Conservation (phyloP, 2,797 vertebrate species). For the Moxostoma hubbsi region DNA sequence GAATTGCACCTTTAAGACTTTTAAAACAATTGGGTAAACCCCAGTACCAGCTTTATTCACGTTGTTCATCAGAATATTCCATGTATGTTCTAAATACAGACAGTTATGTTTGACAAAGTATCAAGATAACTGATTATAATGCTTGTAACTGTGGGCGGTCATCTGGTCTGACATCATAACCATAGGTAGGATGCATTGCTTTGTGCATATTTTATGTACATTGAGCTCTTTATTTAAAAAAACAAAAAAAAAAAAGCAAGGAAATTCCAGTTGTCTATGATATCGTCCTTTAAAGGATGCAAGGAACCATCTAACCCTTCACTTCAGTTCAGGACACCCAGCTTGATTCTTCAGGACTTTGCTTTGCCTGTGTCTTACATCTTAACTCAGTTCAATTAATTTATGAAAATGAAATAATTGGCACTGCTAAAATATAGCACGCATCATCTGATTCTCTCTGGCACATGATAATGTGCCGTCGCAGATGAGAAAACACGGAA, state of each 20-base stretch:
- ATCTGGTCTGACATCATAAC: neutral
- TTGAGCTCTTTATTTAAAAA: neutral
- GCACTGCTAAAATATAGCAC: slow-evolving; percentile 59
- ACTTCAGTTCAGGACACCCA: neutral
- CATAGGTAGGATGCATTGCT: neutral
- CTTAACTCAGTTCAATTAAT: slow-evolving; percentile 42
- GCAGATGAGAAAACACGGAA: slow-evolving; percentile 62
- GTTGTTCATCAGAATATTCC: neutral
- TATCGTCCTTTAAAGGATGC: neutral
- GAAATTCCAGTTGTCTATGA: neutral
- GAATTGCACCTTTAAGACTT: neutral
- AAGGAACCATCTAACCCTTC: neutral
- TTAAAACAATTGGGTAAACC: neutral
- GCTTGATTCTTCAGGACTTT: neutral
- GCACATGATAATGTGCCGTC: slow-evolving; percentile 58
- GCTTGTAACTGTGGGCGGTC: neutral
- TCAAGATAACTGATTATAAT: neutral
- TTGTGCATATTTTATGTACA: neutral
- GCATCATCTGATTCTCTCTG: slow-evolving; percentile 62
- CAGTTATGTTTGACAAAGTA: neutral
- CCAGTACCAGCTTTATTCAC: neutral
- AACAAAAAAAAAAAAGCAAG: neutral
- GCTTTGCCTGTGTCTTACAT: slow-evolving; percentile 13
- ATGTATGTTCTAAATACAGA: neutral
- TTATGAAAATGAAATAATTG: slow-evolving; percentile 51